Percentiles rank a stretch among this genome's conserved stretches.
These are phyloP conservation scores for Bugulina stolonifera DNA, from an alignment of 2,888 invertebrate genomes.

Conservation along the genomic window DNA sequence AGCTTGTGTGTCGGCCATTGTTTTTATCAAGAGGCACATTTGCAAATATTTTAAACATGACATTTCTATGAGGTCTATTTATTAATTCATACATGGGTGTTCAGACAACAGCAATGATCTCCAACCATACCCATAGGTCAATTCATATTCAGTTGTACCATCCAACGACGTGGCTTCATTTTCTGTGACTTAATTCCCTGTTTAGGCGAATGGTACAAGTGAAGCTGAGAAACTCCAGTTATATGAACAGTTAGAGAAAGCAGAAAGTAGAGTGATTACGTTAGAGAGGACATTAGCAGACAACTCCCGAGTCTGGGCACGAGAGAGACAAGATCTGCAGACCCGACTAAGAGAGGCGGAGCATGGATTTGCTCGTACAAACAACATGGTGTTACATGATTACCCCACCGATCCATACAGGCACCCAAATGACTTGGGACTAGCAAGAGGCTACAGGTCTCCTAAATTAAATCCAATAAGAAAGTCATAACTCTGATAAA, in stretches of 20 bases:
- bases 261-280: slow-evolving; percentile 44
- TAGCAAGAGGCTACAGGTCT: background rate
- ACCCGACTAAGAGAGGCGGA: slow-evolving; percentile 44
- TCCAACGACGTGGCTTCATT: no score
- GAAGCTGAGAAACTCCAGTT: slow-evolving; percentile 45
- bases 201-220: slow-evolving; percentile 25
- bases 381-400: slow-evolving; percentile 40
- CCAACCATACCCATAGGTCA: no score
- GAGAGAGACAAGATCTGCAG: slow-evolving; percentile 44
- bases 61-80: no score
- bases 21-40: no score
- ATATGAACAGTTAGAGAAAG: slow-evolving; percentile 45
- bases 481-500: background rate
- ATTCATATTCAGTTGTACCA: no score
- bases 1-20: no score
- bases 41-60: no score
- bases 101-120: no score
- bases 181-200: no score
- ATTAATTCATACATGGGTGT: no score
- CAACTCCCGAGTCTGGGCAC: slow-evolving; percentile 48
- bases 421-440: background rate
- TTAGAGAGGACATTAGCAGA: slow-evolving; percentile 49
- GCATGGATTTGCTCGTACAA: slow-evolving; percentile 40
- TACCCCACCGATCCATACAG: slow-evolving; percentile 31
- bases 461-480: slow-evolving; percentile 2